Evolutionary conservation across 2,113 vertebrate species (phyloP).

Genomic region (Phainopepla nitens): DNA sequence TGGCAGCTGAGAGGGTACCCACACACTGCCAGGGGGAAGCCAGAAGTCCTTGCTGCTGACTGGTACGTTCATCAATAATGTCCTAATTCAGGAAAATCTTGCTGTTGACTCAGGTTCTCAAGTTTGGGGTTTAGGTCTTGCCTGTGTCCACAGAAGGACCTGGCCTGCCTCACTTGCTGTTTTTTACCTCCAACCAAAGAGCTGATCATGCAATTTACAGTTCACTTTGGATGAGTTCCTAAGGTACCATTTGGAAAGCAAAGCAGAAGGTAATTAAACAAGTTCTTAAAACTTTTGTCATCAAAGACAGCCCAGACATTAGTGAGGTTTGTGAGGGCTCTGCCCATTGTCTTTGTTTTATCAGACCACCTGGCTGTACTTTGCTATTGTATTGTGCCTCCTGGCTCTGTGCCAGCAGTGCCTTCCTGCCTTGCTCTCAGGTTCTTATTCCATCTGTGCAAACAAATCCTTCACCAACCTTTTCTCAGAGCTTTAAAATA

Average conservation of each 20-base stretch:
- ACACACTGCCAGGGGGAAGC: background rate
- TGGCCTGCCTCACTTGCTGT: background rate
- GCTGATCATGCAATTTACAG: background rate
- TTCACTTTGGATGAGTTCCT: background rate
- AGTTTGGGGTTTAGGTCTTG: background rate
- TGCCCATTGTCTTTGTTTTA: background rate
- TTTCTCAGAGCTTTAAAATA: background rate
- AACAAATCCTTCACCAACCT: background rate
- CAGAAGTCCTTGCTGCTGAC: background rate
- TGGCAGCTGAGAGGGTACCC: background rate
- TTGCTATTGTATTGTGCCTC: background rate
- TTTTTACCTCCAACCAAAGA: background rate
- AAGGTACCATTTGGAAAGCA: background rate
- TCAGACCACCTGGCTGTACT: background rate
- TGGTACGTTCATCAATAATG: rapidly evolving
- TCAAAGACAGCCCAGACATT: background rate
- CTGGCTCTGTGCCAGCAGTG: background rate
- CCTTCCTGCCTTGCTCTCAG: background rate
- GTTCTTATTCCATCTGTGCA: background rate
- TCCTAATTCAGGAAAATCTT: background rate
- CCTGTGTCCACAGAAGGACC: background rate
- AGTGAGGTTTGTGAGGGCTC: background rate
- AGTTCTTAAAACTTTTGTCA: background rate
- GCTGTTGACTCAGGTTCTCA: background rate
- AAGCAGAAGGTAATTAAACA: background rate